phyloP scores from a whole-genome alignment of 2,113 vertebrate genomes.

The Anoura caudifer region DNA sequence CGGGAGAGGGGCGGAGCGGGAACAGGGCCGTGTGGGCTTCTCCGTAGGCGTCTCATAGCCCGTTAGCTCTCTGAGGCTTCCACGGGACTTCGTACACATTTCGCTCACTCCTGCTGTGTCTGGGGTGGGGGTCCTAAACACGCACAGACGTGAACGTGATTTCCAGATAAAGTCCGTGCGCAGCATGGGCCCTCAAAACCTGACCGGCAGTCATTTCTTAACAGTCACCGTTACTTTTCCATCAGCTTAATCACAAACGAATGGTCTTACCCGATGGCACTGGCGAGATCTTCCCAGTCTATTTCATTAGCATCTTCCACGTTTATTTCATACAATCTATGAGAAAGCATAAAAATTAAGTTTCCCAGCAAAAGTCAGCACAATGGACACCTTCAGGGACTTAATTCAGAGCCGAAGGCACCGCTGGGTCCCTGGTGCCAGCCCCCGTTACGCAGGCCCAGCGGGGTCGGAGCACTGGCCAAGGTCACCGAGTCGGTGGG shows the following conservation, averaged over 20 bases:
- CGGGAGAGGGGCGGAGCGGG: no score
- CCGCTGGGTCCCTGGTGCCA: fast-evolving
- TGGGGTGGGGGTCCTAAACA: not conserved
- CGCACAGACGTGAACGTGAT: fast-evolving
- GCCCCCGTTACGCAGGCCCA: not conserved
- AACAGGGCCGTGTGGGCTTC: no score
- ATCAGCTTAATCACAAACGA: not conserved
- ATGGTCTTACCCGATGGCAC: constrained; percentile 77
- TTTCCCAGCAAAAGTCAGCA: not conserved
- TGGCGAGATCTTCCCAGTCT: constrained; percentile 81
- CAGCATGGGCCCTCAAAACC: fast-evolving
- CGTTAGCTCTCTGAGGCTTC: not conserved
- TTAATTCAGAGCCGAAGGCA: not conserved
- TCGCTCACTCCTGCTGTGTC: not conserved
- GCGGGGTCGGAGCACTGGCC: fast-evolving
- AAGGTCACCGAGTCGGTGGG: not conserved
- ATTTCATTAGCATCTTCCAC: constrained; percentile 79
- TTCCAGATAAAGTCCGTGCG: fast-evolving
- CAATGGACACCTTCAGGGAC: fast-evolving
- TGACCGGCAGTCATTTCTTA: not conserved
- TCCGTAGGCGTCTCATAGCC: fast-evolving
- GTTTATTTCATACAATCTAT: constrained; percentile 74
- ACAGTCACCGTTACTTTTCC: not conserved
- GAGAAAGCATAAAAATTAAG: not conserved
- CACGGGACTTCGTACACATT: not conserved